Conservation (phyloP, 2,113 vertebrate species). For the Rhynchomys soricoides region DNA sequence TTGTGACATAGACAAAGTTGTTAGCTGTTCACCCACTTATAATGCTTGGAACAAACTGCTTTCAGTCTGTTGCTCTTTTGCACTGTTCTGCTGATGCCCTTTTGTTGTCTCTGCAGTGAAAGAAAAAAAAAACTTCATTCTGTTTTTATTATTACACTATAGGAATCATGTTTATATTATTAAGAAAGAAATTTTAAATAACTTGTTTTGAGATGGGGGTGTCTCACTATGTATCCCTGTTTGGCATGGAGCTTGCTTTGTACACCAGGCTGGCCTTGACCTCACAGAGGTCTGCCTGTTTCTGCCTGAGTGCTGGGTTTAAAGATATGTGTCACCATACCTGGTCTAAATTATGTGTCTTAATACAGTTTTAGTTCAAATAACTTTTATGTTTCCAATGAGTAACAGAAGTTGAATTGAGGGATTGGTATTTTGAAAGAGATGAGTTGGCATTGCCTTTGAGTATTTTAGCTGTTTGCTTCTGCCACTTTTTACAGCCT, state of each 20-base stretch:
- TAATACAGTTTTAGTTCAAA: not conserved
- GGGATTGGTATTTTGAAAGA: not conserved
- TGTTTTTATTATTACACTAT: not conserved
- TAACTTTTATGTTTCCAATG: not conserved
- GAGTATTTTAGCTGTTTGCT: constrained; percentile 11
- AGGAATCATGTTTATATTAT: not conserved
- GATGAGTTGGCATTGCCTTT: not conserved
- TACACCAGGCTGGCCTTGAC: not conserved
- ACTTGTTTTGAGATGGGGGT: not conserved
- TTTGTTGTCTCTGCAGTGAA: not conserved
- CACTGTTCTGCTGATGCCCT: not conserved
- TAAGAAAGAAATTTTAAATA: not conserved
- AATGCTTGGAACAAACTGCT: not conserved
- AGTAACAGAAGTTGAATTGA: not conserved
- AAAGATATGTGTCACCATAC: not conserved
- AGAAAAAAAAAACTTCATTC: not conserved
- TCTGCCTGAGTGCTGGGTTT: not conserved
- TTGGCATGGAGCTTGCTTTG: not conserved
- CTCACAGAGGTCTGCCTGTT: not conserved
- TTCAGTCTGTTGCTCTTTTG: not conserved
- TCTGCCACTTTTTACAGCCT: not conserved
- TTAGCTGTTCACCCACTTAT: not conserved
- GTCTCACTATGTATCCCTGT: not conserved
- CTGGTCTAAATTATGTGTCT: not conserved
- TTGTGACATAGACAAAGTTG: constrained; percentile 3